Conservation (phyloP, 2,888 invertebrate genomes). For the Oegoconia quadripuncta region DNA sequence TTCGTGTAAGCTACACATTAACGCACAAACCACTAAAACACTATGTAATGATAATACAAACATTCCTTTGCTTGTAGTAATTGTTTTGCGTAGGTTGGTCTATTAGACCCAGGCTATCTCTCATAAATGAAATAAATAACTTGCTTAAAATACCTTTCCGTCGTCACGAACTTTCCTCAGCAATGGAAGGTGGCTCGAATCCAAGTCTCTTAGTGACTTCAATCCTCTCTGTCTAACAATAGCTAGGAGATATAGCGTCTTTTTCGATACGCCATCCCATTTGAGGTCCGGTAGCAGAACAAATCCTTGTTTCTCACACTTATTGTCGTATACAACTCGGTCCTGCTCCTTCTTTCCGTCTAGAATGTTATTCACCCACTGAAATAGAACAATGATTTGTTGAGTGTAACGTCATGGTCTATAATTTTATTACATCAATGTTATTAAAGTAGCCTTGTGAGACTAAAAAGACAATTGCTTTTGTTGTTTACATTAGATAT, state of each 20-base stretch:
- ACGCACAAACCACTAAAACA: no score
- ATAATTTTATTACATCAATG: no score
- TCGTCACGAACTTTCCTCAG: slow-evolving; percentile 89
- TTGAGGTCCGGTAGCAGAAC: slow-evolving; percentile 96
- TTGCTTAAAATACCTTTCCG: slow-evolving; percentile 83
- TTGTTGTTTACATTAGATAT: no score
- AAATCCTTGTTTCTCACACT: slow-evolving; percentile 89
- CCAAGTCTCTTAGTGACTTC: slow-evolving; percentile 91
- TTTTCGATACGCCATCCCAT: slow-evolving; percentile 91
- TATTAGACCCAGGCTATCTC: background rate
- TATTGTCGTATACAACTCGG: slow-evolving; percentile 85
- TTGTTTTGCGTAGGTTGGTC: no score
- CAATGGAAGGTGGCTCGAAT: slow-evolving; percentile 86
- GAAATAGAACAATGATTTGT: slow-evolving; percentile 32
- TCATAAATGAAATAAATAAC: slow-evolving; percentile 14
- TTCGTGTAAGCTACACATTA: no score
- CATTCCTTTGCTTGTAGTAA: no score
- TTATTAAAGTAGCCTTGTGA: no score
- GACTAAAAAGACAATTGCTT: no score
- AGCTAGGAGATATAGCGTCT: slow-evolving; percentile 91
- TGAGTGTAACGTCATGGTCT: no score
- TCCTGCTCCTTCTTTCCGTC: slow-evolving; percentile 95
- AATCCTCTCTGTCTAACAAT: slow-evolving; percentile 86
- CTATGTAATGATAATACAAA: no score
- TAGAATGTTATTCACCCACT: slow-evolving; percentile 99